Evolutionary conservation across 92 coral and sea anemone species (phyloP).

Genomic region (Zoanthus solanderi): DNA sequence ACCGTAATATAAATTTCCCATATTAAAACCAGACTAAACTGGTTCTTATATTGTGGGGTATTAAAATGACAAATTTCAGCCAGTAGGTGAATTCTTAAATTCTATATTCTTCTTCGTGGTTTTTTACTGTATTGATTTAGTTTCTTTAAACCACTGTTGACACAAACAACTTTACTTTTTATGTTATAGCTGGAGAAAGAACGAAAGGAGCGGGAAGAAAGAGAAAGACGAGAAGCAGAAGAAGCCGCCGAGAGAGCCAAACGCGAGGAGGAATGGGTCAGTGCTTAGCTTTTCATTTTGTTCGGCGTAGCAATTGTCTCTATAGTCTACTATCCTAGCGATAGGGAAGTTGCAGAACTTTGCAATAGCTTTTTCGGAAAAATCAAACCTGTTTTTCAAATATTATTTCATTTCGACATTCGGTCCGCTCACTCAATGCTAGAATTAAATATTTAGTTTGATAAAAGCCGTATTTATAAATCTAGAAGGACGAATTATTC

Average conservation of each 20-base stretch:
- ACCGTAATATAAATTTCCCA: too few species aligned
- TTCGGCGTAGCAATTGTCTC: neutral
- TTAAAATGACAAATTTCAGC: too few species aligned
- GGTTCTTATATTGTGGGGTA: too few species aligned
- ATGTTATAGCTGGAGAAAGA: conserved; percentile 77
- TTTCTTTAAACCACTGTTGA: neutral
- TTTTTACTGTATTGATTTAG: neutral
- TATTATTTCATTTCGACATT: neutral
- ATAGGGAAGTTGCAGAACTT: too few species aligned
- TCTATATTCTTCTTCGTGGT: too few species aligned
- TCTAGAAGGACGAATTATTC: too few species aligned
- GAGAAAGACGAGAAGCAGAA: conserved; percentile 92
- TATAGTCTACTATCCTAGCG: neutral
- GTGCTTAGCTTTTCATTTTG: conserved; percentile 9
- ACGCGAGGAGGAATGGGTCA: conserved; percentile 98
- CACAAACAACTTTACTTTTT: conserved; percentile 5
- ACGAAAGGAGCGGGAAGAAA: conserved; percentile 87
- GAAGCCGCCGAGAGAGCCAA: conserved; percentile 91
- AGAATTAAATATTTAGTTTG: too few species aligned
- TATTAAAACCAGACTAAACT: too few species aligned
- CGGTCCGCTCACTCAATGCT: too few species aligned
- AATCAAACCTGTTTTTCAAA: neutral
- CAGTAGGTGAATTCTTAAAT: too few species aligned
- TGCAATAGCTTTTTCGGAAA: too few species aligned
- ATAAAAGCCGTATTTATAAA: too few species aligned